These are phyloP conservation scores for Oriolus oriolus DNA, from an alignment of 2,113 vertebrate species.

Conservation along the genomic window DNA sequence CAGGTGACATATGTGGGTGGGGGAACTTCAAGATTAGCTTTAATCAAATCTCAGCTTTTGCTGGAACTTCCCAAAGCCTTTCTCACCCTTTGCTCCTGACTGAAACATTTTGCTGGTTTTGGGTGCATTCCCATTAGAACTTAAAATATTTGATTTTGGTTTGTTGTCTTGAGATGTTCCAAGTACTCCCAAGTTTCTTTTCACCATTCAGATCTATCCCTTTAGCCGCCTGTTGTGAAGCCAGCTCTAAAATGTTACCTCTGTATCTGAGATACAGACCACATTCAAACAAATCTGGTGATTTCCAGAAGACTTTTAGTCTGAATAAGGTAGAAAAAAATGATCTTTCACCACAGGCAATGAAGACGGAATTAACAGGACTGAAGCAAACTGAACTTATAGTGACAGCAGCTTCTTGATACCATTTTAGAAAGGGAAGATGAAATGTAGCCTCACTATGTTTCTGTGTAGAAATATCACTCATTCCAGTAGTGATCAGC, in stretches of 20 bases:
- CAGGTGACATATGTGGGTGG: slow-evolving; percentile 59
- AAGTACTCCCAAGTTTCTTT: slow-evolving; percentile 24
- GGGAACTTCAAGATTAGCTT: slow-evolving; percentile 46
- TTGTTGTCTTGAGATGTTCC: not conserved
- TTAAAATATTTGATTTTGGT: not conserved
- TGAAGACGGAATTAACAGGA: not conserved
- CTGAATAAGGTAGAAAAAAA: not conserved
- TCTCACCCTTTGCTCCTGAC: slow-evolving; percentile 38
- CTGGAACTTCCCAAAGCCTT: slow-evolving; percentile 60
- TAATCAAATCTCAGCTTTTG: slow-evolving; percentile 62
- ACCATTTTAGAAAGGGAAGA: not conserved
- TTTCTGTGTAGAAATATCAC: not conserved
- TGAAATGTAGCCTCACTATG: not conserved
- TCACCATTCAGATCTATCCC: not conserved
- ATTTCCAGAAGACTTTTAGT: not conserved
- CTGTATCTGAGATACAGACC: not conserved
- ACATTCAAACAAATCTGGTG: not conserved
- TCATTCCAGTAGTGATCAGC: not conserved
- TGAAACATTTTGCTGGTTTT: slow-evolving; percentile 17
- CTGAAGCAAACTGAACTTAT: not conserved
- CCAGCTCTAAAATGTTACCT: not conserved
- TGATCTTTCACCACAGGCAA: not conserved
- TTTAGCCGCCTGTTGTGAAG: not conserved
- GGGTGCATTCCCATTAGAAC: slow-evolving; percentile 37
- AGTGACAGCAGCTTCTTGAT: not conserved